Base-by-base conservation (phyloP, 2,797 vertebrate species). In the Kryptolebias ocellatus region DNA sequence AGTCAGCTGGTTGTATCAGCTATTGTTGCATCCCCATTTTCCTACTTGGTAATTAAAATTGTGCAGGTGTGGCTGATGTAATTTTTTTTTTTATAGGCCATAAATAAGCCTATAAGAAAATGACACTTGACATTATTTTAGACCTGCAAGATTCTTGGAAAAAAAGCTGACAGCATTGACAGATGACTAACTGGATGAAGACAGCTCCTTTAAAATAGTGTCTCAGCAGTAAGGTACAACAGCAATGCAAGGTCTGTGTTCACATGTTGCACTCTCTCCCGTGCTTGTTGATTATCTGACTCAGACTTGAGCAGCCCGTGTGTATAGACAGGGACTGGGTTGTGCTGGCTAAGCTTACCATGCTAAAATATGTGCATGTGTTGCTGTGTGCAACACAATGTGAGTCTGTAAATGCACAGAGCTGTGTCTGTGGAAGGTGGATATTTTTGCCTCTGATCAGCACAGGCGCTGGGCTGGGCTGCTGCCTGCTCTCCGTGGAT, bases 361-460 rank as follows among this genome's bases (percentile, higher is more conserved):
- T 81, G 86, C 83, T 89, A 81, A 92, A 90, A 87, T 89, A 90
- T 90, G 87, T 88, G 86, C 87, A 87, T 89, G 92, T 81, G 86
- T 83, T 87, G 84, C 90, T 86, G 54, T 34, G 84, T 69, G 85
- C 76, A 49, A 87, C 86, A 92, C 87, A 92, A 91, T 90, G 86
- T 34, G 65, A 75, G 83, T 85, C 88, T 89, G 90, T 94, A 83
- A 90, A 89, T 80, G 85, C 83, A 94, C 92, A 93, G 90, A 92
- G 91, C 83, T 68, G 77, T 70, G 86, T 90, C 92, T 93, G 92
- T 93, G 81, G 85, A 78, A 78, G 50, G 18, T 66, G 74, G 86
- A 76, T 89, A 92, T 93, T 92, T 91, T 82, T 59, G 75, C 86
- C 87, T 88, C 77, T 89, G 89, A 89, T 90, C 85, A 79, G 80